A percentile compares a stretch with the other conserved stretches of the same genome.
These are phyloP conservation scores for Chydorus sphaericus DNA, from an alignment of 2,888 invertebrate species.

Conservation along the genomic window DNA sequence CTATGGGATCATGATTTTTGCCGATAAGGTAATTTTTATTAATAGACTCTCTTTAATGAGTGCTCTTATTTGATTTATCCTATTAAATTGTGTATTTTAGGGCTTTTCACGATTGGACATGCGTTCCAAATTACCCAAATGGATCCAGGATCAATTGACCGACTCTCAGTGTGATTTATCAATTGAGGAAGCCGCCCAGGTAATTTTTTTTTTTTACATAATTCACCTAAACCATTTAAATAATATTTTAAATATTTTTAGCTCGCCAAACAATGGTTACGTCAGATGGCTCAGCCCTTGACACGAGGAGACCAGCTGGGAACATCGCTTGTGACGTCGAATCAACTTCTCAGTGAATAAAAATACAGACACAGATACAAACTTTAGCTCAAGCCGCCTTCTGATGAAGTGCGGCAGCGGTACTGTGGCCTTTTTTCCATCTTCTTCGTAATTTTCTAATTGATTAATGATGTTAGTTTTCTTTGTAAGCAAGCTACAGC, in stretches of 20 bases:
- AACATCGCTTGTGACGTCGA: constrained; percentile 67
- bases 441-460: no score
- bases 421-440: no score
- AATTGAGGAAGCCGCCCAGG: constrained; percentile 92
- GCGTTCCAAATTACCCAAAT: constrained; percentile 85
- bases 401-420: no score
- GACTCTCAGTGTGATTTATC: constrained; percentile 89
- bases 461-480: no score
- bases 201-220: constrained; percentile 24
- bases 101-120: constrained; percentile 90
- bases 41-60: no score
- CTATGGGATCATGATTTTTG: constrained; percentile 99
- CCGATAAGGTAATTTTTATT: constrained; percentile 62
- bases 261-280: constrained; percentile 54
- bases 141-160: constrained; percentile 95
- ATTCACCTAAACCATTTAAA: not conserved
- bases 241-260: not conserved
- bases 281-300: constrained; percentile 98
- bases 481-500: no score
- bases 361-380: constrained; percentile 31
- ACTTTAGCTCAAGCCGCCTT: constrained; percentile 26
- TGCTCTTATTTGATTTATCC: no score
- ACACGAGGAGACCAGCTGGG: constrained; percentile 83
- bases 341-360: constrained; percentile 59
- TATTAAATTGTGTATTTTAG: constrained; percentile 26